Conservation (phyloP, 2,888 invertebrate genomes). For the Girardia tigrina region DNA sequence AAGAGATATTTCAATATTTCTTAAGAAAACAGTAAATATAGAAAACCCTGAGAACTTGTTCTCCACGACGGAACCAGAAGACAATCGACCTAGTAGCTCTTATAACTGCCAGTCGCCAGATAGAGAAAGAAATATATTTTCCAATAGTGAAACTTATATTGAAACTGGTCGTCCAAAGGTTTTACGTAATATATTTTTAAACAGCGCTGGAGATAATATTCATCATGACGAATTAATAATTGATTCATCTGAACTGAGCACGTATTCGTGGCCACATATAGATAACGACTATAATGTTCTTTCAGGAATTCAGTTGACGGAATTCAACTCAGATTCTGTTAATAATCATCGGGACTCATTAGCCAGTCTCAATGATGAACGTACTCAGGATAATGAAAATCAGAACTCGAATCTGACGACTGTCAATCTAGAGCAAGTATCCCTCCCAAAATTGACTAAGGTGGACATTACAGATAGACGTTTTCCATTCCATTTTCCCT, state of each 20-base stretch:
- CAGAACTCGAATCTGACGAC: no score
- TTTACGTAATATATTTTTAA: background rate
- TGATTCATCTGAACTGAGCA: background rate
- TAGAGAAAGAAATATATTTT: background rate
- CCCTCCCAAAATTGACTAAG: no score
- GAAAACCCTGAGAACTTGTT: background rate
- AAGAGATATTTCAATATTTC: background rate
- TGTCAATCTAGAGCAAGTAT: no score
- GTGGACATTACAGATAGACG: no score
- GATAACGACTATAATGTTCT: background rate
- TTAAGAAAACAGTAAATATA: background rate
- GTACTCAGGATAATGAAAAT: no score
- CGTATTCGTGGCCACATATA: background rate
- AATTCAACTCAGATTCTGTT: background rate
- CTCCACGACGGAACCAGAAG: background rate
- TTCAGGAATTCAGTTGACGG: background rate
- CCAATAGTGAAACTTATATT: background rate
- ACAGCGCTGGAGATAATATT: background rate
- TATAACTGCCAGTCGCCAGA: background rate
- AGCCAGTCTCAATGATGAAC: no score
- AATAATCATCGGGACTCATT: no score
- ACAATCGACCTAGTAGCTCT: background rate
- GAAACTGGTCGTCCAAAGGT: background rate
- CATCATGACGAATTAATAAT: background rate
- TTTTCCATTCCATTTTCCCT: no score